Base-by-base conservation (phyloP, 2,888 invertebrate species). In the Ashinkailepas kermadecensis region DNA sequence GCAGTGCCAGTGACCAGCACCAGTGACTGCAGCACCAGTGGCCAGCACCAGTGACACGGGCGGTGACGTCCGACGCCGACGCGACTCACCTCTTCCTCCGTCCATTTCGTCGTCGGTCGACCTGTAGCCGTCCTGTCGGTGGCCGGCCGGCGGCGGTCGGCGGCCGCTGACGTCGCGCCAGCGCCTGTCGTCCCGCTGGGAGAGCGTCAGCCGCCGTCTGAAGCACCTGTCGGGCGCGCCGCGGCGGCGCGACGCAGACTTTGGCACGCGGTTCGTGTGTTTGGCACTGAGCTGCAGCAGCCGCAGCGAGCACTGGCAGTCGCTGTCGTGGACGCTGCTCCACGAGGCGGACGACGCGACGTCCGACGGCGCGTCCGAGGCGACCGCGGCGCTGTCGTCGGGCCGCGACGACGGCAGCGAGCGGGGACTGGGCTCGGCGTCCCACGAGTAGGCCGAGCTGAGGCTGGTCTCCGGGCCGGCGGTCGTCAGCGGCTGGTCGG, bases 291-390 rank as follows among this genome's bases (percentile, higher is more conserved):
- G 56, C 11, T 39, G 13, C 39, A 39, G 39, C 39, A 74, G 74
- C 56, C 21, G 74, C 21, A 74, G 74, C 21, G 74, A 74, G 56
- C 74, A 74, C 56, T 56, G 54, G 56, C 74, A 74, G 21, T 74
- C 74, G 21, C 74, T 74, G 21, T 74, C 74, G 74, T 74, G 74
- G 7, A 74, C 74, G 21, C 74, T 74, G 74, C 74, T 74, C 74
- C 74, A 74, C 9, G 74, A 70, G 39, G 70, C 21, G 6, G 70
- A 74, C 10, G 74, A 74, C 11, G 74, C 54, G 74, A 13, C 54
- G 54, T 18, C 54, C 12, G 74, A 59, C 59, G 12, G 11, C 59
- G 59, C 12, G 59, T 59, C 59, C 59, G 59, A 56, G 74, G 21
- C 18, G 21, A 12, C 21, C 54, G 65, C 65, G 65, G 21, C 59